These are phyloP conservation scores for Daubentonia madagascariensis DNA, from an alignment of 2,113 vertebrate species.

Conservation along the genomic window DNA sequence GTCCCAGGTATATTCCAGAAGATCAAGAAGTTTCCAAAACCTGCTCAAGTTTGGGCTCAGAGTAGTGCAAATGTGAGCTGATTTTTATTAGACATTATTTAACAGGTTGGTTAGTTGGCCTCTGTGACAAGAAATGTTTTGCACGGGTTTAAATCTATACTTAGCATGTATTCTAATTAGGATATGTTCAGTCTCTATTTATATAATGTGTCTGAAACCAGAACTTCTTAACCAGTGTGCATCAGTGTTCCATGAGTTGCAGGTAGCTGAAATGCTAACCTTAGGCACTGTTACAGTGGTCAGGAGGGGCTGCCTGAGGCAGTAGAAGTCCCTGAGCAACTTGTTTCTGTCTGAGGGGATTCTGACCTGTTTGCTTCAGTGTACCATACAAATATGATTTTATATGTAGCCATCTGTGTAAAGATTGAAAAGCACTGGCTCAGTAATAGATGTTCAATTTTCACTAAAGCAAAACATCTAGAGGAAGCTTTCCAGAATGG, in stretches of 20 bases:
- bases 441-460: conserved; percentile 9
- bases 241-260: not conserved
- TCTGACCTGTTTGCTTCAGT: not conserved
- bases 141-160: not conserved
- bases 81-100: not conserved
- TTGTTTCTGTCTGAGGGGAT: not conserved
- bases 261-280: not conserved
- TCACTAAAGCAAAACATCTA: not conserved
- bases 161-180: not conserved
- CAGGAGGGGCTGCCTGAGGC: not conserved
- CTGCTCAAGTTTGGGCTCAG: not conserved
- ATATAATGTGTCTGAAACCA: not conserved
- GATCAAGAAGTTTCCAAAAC: not conserved
- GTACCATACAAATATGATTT: not conserved
- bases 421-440: not conserved
- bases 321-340: not conserved
- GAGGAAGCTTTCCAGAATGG: not conserved
- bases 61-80: not conserved
- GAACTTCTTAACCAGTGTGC: not conserved
- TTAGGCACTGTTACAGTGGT: not conserved
- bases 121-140: not conserved
- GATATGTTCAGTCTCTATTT: not conserved
- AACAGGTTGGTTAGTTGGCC: not conserved
- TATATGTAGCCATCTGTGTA: not conserved
- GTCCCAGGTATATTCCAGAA: not conserved